phyloP scores from a whole-genome alignment of 2,888 invertebrate genomes.

The Teinopalpus imperialis region DNA sequence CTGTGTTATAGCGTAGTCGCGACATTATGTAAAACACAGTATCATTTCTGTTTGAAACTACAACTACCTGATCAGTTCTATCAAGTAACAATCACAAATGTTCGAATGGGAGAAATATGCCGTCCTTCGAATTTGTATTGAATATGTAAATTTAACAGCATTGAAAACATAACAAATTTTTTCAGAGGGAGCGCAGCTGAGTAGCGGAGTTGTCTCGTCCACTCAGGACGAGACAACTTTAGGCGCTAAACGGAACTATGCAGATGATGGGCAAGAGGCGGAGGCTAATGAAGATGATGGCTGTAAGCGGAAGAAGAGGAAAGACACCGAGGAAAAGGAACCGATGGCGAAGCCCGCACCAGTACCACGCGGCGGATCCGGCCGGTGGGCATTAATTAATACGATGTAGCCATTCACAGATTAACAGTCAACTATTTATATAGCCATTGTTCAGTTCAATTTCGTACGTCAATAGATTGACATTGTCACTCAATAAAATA shows the following conservation, averaged over 20 bases:
- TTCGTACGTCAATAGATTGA: too few relatives aligned
- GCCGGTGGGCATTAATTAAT: slow-evolving; percentile 66
- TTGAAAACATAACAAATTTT: slow-evolving; percentile 3
- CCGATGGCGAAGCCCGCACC: slow-evolving; percentile 75
- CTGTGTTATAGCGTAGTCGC: too few relatives aligned
- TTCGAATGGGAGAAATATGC: too few relatives aligned
- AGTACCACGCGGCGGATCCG: slow-evolving; percentile 55
- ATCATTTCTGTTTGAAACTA: too few relatives aligned
- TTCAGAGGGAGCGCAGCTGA: slow-evolving; percentile 54
- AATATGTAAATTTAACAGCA: not conserved
- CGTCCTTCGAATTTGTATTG: too few relatives aligned
- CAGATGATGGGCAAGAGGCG: slow-evolving; percentile 78
- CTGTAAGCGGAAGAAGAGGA: slow-evolving; percentile 87
- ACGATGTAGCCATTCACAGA: too few relatives aligned
- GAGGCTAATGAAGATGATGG: slow-evolving; percentile 85
- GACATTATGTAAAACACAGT: too few relatives aligned
- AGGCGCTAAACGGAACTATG: slow-evolving; percentile 46
- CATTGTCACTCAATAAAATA: too few relatives aligned
- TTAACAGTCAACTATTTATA: too few relatives aligned
- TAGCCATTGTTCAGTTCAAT: too few relatives aligned
- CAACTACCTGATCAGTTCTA: too few relatives aligned
- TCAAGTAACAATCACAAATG: too few relatives aligned
- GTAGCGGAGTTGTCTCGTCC: slow-evolving; percentile 64
- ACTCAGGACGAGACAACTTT: slow-evolving; percentile 61
- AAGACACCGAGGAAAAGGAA: slow-evolving; percentile 85